Evolutionary conservation across 2,797 vertebrate genomes (phyloP).

Genomic region (Malurus leucopterus): DNA sequence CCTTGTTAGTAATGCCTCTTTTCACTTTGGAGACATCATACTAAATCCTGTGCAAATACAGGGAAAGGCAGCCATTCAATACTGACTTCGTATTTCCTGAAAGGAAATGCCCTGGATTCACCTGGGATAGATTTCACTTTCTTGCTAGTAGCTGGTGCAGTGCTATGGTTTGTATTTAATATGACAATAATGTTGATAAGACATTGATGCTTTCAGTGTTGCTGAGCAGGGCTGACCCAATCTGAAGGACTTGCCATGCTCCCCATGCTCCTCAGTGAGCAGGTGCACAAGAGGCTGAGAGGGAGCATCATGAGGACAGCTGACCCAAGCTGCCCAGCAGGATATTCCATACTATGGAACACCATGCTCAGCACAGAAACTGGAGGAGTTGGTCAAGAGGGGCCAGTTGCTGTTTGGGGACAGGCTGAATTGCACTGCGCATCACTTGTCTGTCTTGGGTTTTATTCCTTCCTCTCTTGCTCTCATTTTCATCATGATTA

Average conservation of each 20-base stretch:
- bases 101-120: neutral
- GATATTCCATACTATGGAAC: neutral
- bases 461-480: neutral
- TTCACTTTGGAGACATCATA: neutral
- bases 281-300: neutral
- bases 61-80: neutral
- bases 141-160: neutral
- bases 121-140: neutral
- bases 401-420: neutral
- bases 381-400: neutral
- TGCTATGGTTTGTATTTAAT: neutral
- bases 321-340: neutral
- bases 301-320: neutral
- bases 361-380: neutral
- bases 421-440: neutral
- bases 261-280: neutral
- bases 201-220: neutral
- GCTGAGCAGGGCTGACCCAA: neutral
- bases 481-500: neutral
- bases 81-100: neutral
- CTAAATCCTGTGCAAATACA: slow-evolving; percentile 4
- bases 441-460: neutral
- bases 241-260: neutral
- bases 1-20: neutral
- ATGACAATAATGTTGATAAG: neutral